Percentiles rank a stretch among this genome's conserved stretches.
These are phyloP conservation scores for Latrodectus hesperus DNA, from an alignment of 2,888 invertebrate genomes.

Conservation along the genomic window DNA sequence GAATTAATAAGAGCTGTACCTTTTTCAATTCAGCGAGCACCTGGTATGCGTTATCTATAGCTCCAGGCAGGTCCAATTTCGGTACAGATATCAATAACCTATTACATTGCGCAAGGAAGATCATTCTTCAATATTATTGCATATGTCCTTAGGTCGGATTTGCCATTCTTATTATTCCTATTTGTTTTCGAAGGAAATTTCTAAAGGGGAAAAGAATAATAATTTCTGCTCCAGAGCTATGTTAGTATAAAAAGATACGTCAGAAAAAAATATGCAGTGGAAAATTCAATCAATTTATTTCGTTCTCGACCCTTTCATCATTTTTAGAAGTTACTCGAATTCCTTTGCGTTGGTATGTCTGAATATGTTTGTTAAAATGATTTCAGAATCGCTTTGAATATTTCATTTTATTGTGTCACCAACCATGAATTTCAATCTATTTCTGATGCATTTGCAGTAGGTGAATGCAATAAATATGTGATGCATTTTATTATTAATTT, in stretches of 20 bases:
- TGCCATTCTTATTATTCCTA: conserved; percentile 58
- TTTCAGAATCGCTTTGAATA: conserved; percentile 24
- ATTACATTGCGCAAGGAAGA: conserved; percentile 54
- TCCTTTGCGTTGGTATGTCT: not conserved
- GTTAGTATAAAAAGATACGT: not conserved
- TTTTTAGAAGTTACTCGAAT: not conserved
- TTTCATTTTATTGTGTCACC: conserved; percentile 23
- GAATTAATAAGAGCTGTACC: conserved; percentile 55
- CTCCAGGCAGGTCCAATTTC: conserved; percentile 52
- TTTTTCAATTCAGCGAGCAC: conserved; percentile 55
- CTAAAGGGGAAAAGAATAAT: conserved; percentile 9
- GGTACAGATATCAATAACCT: conserved; percentile 56
- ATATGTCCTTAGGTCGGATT: conserved; percentile 61
- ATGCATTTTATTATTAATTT: no score
- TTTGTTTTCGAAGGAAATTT: conserved; percentile 43
- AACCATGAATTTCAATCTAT: not conserved
- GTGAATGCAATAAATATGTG: no score
- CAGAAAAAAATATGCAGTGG: not conserved
- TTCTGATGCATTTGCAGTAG: no score
- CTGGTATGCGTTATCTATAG: conserved; percentile 60
- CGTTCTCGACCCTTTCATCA: conserved; percentile 1
- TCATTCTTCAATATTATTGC: conserved; percentile 60
- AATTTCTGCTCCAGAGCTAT: conserved; percentile 14
- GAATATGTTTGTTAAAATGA: not conserved
- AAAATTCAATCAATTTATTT: conserved; percentile 45